These are phyloP conservation scores for Araneus ventricosus DNA, from an alignment of 1,140 invertebrate genomes.

Conservation along the genomic window DNA sequence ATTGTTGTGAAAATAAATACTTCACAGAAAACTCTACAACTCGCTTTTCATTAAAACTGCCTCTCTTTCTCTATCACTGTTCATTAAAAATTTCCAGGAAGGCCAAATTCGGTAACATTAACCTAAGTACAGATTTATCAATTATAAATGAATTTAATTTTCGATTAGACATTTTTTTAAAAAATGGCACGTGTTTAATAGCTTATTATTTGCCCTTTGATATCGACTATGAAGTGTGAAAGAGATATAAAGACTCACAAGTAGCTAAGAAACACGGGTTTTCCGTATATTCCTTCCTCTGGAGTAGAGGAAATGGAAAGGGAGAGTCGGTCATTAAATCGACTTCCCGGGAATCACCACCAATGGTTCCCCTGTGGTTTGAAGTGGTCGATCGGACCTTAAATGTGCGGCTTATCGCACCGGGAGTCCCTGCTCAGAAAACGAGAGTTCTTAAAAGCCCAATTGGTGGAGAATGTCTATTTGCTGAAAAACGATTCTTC, in stretches of 20 bases:
- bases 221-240: neutral
- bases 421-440: neutral
- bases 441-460: neutral
- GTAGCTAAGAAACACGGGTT: neutral
- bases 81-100: no score
- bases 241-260: neutral
- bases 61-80: no score
- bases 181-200: no score
- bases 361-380: neutral
- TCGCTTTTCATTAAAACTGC: no score
- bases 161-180: no score
- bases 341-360: neutral
- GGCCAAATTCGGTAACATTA: no score
- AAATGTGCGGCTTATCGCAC: neutral
- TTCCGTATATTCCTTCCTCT: neutral
- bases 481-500: neutral
- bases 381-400: neutral
- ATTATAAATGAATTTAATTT: no score
- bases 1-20: no score
- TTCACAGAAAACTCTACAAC: no score
- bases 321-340: neutral
- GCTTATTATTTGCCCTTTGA: no score
- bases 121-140: no score
- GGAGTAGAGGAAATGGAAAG: neutral
- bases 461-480: conserved; percentile 11